Conservation (phyloP, 1,140 invertebrate genomes). For the Neelides sp. region DNA sequence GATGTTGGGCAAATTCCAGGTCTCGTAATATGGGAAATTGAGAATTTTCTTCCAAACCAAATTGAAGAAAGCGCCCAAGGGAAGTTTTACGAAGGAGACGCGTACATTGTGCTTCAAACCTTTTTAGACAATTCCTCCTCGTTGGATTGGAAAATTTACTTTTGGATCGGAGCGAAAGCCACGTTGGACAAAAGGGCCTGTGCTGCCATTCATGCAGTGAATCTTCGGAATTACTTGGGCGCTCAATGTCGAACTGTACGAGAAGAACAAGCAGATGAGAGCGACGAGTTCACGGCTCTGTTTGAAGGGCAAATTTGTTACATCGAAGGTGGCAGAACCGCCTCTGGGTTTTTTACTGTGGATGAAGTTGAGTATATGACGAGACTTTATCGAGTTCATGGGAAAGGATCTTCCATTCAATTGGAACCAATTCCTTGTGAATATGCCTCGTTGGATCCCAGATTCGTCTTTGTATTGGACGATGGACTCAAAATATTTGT, state of each 20-base stretch:
- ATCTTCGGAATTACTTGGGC: slow-evolving; percentile 87
- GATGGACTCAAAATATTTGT: slow-evolving; percentile 73
- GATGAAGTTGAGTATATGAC: slow-evolving; percentile 56
- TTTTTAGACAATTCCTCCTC: slow-evolving; percentile 64
- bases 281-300: slow-evolving; percentile 83
- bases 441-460: slow-evolving; percentile 64
- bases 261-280: slow-evolving; percentile 93
- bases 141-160: slow-evolving; percentile 89
- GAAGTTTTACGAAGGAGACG: slow-evolving; percentile 98
- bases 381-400: slow-evolving; percentile 79
- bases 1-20: slow-evolving; percentile 85
- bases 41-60: slow-evolving; percentile 94
- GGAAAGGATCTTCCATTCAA: slow-evolving; percentile 73
- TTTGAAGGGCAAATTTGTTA: slow-evolving; percentile 90
- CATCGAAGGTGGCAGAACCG: slow-evolving; percentile 89
- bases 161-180: slow-evolving; percentile 95
- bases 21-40: slow-evolving; percentile 91
- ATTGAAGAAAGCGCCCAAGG: slow-evolving; percentile 82
- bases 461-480: slow-evolving; percentile 87
- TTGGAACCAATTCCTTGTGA: slow-evolving; percentile 72
- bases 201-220: slow-evolving; percentile 97
- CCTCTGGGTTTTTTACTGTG: slow-evolving; percentile 33
- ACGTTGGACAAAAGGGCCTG: slow-evolving; percentile 96
- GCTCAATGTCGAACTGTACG: slow-evolving; percentile 92
- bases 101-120: slow-evolving; percentile 95